These are phyloP conservation scores for Sebastes goodei DNA, from an alignment of 2,797 vertebrate species.

Conservation along the genomic window DNA sequence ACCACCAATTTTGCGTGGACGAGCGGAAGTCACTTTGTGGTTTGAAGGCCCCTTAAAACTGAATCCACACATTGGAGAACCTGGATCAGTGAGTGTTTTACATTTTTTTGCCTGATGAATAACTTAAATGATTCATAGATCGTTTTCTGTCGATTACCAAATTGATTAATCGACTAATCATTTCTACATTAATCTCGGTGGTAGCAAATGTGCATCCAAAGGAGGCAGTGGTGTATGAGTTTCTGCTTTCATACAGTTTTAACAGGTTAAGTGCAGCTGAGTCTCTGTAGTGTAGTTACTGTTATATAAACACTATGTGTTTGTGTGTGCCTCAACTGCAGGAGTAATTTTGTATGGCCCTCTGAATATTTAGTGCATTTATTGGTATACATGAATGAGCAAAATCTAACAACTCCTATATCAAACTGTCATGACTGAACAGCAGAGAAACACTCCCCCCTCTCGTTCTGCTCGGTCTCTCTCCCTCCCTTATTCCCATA, in stretches of 20 bases:
- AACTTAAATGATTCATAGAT: background rate
- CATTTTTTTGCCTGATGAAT: background rate
- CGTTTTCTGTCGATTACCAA: background rate
- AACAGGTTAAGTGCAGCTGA: background rate
- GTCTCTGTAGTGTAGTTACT: background rate
- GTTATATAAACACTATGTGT: background rate
- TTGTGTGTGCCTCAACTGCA: background rate
- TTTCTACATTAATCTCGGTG: background rate
- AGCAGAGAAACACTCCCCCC: background rate
- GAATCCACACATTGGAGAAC: background rate
- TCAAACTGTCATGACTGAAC: constrained; percentile 17
- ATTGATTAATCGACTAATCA: background rate
- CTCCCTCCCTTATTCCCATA: constrained; percentile 19
- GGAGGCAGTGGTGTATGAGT: background rate
- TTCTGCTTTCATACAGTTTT: background rate
- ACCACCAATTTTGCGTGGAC: background rate
- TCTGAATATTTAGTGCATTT: constrained; percentile 23
- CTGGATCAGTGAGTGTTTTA: background rate
- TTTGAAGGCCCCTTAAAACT: background rate
- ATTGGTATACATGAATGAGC: constrained; percentile 19
- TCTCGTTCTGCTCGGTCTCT: background rate
- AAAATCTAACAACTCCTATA: constrained; percentile 15
- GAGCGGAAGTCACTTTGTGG: background rate
- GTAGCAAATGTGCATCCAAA: background rate
- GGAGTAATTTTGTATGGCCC: constrained; percentile 1